phyloP scores from a whole-genome alignment of 92 coral and sea anemone species.

The Palythoa grandis region DNA sequence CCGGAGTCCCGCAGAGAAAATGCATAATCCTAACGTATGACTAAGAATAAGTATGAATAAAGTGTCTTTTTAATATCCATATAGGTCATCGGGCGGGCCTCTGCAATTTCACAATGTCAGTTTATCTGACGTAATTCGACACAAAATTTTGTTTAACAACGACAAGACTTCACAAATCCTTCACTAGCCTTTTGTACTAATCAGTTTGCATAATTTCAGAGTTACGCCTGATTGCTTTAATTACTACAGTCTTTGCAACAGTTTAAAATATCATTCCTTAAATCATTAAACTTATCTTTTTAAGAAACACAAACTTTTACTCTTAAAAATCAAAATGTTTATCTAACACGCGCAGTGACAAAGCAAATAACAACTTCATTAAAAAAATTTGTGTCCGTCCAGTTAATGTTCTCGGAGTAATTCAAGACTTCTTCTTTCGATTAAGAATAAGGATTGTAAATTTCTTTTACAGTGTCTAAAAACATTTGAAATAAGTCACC shows the following conservation, averaged over 20 bases:
- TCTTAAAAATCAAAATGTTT: neutral
- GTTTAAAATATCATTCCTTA: neutral
- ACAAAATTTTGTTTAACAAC: neutral
- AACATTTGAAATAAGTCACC: constrained; percentile 1
- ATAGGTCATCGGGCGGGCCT: neutral
- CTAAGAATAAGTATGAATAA: neutral
- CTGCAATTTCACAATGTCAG: constrained; percentile 5
- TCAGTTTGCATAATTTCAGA: neutral
- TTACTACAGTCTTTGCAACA: neutral
- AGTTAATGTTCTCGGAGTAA: constrained; percentile 7
- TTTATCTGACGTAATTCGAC: neutral
- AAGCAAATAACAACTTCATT: neutral
- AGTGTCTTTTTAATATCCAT: neutral
- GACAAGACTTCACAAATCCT: neutral
- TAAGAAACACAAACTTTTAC: neutral
- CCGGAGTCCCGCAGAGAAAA: neutral
- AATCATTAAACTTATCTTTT: neutral
- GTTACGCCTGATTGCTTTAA: neutral
- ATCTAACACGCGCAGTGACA: constrained; percentile 2
- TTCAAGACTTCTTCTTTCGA: neutral
- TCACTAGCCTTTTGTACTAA: neutral
- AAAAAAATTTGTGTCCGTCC: neutral
- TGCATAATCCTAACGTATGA: neutral
- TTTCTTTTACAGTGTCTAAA: constrained; percentile 10
- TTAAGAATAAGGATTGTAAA: constrained; percentile 1